Evolutionary conservation across 1,140 invertebrate species (phyloP).

Genomic region (Thaumatotibia leucotreta): DNA sequence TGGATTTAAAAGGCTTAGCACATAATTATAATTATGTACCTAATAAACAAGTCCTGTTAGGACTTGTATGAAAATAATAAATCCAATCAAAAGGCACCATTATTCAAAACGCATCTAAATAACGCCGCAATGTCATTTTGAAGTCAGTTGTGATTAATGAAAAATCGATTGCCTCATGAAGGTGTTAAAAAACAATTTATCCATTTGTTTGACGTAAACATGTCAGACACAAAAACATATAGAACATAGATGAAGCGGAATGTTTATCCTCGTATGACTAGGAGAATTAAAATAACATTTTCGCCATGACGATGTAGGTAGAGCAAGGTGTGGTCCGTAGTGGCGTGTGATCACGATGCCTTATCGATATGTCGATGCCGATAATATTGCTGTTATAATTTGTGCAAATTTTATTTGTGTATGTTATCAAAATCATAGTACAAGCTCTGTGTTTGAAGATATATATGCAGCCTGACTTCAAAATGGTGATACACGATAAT

Average conservation of each 20-base stretch:
- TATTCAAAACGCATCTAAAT: not conserved
- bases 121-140: not conserved
- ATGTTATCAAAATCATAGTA: not conserved
- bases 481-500: too few relatives aligned
- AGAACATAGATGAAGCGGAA: constrained; percentile 10
- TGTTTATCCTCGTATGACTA: constrained; percentile 34
- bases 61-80: not conserved
- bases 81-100: not conserved
- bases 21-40: not conserved
- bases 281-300: constrained; percentile 61
- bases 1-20: not conserved
- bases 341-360: constrained; percentile 12
- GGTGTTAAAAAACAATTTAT: constrained; percentile 7
- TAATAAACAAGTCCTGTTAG: not conserved
- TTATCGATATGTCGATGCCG: constrained; percentile 15
- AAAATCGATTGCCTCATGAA: constrained; percentile 3
- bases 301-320: constrained; percentile 51
- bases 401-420: not conserved
- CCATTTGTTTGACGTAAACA: constrained; percentile 2
- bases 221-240: not conserved
- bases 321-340: constrained; percentile 57
- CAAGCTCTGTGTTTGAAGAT: too few relatives aligned
- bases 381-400: constrained; percentile 13
- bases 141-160: constrained; percentile 9
- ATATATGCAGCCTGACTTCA: too few relatives aligned